Evolutionary conservation across 1,140 invertebrate species (phyloP).

Genomic region (Camponotus floridanus): DNA sequence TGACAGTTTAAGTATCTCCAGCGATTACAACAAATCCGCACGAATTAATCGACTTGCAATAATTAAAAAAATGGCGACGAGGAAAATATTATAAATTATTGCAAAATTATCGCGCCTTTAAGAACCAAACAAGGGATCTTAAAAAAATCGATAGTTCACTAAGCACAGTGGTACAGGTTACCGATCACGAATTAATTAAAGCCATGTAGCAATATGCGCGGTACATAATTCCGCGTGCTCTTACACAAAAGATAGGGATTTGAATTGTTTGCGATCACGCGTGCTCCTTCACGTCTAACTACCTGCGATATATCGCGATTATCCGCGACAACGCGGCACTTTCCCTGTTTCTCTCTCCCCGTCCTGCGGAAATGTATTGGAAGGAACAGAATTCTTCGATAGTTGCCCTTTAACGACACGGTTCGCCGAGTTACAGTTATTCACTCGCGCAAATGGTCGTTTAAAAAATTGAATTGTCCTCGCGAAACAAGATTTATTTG

Average conservation of each 20-base stretch:
- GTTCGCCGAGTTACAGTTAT: conserved; percentile 76
- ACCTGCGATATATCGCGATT: conserved; percentile 80
- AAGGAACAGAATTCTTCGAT: conserved; percentile 71
- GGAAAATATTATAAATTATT: conserved; percentile 4
- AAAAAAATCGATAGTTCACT: conserved; percentile 37
- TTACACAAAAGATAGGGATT: conserved; percentile 82
- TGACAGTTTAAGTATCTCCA: background rate
- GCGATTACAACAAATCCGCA: background rate
- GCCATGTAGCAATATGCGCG: conserved; percentile 80
- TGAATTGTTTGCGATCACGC: conserved; percentile 84
- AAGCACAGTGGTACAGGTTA: conserved; percentile 61
- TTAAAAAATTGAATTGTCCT: background rate
- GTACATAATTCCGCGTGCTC: conserved; percentile 79
- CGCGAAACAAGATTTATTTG: conserved; percentile 11
- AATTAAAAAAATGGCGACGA: conserved; percentile 1
- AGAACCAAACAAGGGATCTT: conserved; percentile 22
- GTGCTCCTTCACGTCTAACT: conserved; percentile 78
- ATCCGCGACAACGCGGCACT: conserved; percentile 64
- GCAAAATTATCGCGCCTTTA: background rate
- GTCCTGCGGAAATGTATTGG: conserved; percentile 9
- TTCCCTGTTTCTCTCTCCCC: background rate
- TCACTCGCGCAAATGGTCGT: conserved; percentile 26
- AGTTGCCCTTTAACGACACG: conserved; percentile 73
- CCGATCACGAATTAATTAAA: conserved; percentile 85
- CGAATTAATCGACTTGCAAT: background rate